Percentiles rank a stretch among this genome's conserved stretches.
Conservation (phyloP, 2,113 vertebrate species). For the Meles meles region DNA sequence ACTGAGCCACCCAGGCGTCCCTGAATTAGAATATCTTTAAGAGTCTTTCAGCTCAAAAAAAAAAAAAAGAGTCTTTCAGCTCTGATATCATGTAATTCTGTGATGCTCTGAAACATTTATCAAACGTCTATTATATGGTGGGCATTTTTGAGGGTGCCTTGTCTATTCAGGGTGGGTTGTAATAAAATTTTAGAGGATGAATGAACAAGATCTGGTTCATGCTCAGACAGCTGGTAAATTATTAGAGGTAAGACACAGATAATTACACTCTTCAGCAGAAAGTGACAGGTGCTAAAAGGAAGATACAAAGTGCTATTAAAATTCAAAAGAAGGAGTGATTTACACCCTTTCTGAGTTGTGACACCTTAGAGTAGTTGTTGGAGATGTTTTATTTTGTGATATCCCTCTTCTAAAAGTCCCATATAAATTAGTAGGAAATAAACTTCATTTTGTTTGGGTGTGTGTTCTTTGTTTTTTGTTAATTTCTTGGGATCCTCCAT, state of each 20-base stretch:
- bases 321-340: constrained; percentile 37
- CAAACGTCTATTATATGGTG: background rate
- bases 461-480: background rate
- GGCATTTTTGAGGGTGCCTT: background rate
- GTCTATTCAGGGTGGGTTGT: background rate
- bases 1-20: no score
- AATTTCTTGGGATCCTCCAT: background rate
- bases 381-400: constrained; percentile 36
- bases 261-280: background rate
- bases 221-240: background rate
- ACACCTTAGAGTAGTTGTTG: constrained; percentile 22
- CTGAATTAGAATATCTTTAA: background rate
- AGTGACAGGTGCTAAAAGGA: constrained; percentile 29
- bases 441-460: constrained; percentile 48
- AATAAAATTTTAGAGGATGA: constrained; percentile 6
- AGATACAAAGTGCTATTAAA: constrained; percentile 9
- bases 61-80: background rate
- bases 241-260: background rate
- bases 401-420: background rate
- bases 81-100: background rate
- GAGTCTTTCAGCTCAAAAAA: background rate
- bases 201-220: background rate
- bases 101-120: background rate
- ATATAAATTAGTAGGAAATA: constrained; percentile 43
- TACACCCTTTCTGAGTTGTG: constrained; percentile 19